Base-by-base conservation (phyloP, 2,797 vertebrate genomes). In the Ctenopoma multispine region DNA sequence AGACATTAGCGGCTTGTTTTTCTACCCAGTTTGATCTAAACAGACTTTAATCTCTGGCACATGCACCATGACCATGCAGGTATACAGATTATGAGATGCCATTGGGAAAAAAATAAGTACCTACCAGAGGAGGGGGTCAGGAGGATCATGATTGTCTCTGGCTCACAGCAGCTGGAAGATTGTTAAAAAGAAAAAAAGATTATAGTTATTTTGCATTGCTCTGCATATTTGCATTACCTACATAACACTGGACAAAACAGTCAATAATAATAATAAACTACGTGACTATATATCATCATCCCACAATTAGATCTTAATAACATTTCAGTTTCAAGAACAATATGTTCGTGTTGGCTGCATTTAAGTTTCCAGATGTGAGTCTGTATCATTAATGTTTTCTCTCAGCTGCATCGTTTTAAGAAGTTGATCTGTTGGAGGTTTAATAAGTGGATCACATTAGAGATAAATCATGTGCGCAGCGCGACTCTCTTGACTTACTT, bases 121-220 rank as follows among this genome's bases (percentile, higher is more conserved):
- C 21, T 93, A 95, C 95, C 92, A 82, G 93, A 93, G 44, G 89
- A 87, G 51, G 93, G 70, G 49, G 87, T 89, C 79, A 95, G 87
- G 79, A 94, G 91, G 81, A 95, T 92, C 95, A 95, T 95, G 92
- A 77, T 89, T 77, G 36, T 81, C 46, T 88, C 79, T 72, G 74
- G 78, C 20, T 75, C 73, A 80, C 72, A 86, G 84, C 81, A 88
- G 77, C 92, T 92, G 78, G 27, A 89, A 78, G n/a, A 34, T 18
- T 11, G 46, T 5, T 41, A 14, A 40, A 40, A 34, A 38, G 12
- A 13, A 38, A 38, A 12, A 34, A 34, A 34, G 1, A 1, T n/a
- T n/a, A n/a, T n/a, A 34, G 9, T 34, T 34, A 34, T 34, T 34
- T 13, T 3, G n/a, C n/a, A 34, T 8, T 23, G 4, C 21, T 17